phyloP scores from a whole-genome alignment of 2,797 vertebrate genomes.

The Anguilla marmorata region DNA sequence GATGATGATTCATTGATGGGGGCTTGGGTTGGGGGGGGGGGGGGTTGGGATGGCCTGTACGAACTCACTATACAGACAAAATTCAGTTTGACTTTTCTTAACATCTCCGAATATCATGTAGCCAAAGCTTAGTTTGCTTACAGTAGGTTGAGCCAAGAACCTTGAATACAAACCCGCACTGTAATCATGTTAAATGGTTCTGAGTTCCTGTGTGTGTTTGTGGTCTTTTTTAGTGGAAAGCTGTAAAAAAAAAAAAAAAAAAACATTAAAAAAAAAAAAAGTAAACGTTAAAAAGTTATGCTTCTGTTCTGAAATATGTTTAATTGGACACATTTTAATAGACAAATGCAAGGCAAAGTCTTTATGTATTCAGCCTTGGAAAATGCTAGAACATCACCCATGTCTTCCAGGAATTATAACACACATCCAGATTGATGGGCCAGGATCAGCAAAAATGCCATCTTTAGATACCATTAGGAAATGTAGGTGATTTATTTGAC shows the following conservation, averaged over 20 bases:
- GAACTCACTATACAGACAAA: neutral
- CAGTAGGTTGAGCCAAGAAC: neutral
- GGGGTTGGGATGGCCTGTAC: neutral
- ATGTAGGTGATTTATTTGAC: neutral
- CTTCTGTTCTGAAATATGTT: neutral
- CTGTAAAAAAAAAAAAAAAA: neutral
- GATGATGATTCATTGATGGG: neutral
- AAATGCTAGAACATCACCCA: neutral
- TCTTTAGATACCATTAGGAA: neutral
- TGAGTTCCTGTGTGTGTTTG: neutral
- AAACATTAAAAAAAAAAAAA: no score
- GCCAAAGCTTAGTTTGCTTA: neutral
- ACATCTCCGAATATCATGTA: neutral
- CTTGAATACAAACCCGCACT: conserved; percentile 1
- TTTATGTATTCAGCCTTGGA: neutral
- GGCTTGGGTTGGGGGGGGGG: no score
- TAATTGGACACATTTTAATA: neutral
- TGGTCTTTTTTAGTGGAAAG: neutral
- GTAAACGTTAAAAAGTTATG: no score
- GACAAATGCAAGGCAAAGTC: neutral
- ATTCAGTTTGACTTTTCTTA: neutral
- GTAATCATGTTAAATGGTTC: neutral
- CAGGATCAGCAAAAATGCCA: neutral
- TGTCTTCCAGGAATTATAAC: neutral
- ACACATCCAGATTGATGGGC: neutral